Evolutionary conservation across 2,113 vertebrate genomes (phyloP).

Genomic region (Zosterops lateralis): DNA sequence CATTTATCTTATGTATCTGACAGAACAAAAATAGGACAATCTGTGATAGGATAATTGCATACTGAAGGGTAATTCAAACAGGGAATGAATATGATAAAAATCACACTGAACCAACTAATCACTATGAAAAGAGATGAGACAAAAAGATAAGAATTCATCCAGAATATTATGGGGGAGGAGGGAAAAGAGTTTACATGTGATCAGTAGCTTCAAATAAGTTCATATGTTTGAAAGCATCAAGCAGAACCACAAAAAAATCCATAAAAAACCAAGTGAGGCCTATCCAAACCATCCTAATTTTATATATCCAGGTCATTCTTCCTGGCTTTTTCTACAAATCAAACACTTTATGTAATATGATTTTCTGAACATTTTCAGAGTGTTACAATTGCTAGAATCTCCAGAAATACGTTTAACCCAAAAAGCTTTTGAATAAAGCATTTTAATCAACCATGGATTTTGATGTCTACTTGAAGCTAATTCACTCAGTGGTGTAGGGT

Average conservation of each 20-base stretch:
- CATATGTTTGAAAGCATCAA: neutral
- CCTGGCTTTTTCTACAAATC: neutral
- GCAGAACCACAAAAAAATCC: neutral
- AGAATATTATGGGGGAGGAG: conserved; percentile 15
- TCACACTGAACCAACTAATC: conserved; percentile 72
- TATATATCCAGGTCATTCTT: neutral
- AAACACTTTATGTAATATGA: neutral
- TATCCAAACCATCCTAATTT: neutral
- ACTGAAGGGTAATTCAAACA: conserved; percentile 73
- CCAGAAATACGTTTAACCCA: neutral
- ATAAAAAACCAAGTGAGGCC: neutral
- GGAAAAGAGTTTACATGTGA: conserved; percentile 44
- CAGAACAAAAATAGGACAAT: conserved; percentile 71
- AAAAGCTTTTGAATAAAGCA: neutral
- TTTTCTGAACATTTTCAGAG: neutral
- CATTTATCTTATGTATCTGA: conserved; percentile 76
- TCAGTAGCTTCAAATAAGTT: conserved; percentile 27
- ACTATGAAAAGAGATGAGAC: conserved; percentile 59
- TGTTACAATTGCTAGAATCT: neutral
- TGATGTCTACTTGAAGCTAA: neutral
- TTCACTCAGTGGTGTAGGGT: no score
- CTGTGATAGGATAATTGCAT: conserved; percentile 78
- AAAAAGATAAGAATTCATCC: conserved; percentile 65
- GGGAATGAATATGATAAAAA: conserved; percentile 70
- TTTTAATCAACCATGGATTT: neutral